These are phyloP conservation scores for Zosterops pallidus DNA, from an alignment of 2,113 vertebrate genomes.

Conservation along the genomic window DNA sequence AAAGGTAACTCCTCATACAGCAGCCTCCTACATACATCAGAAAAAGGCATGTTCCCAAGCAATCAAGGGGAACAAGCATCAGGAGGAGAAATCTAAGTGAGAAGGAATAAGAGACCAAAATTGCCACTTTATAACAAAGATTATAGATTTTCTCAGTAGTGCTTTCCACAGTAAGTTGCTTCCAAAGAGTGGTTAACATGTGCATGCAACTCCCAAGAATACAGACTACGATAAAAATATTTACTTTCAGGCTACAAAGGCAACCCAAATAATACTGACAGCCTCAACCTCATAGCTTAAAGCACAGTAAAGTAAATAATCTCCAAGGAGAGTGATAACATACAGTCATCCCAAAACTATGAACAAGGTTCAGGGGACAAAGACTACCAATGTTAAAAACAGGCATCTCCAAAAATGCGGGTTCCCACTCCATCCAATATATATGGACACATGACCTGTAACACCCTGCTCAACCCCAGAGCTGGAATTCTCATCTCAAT, in stretches of 20 bases:
- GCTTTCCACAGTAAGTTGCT: not conserved
- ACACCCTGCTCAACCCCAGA: not conserved
- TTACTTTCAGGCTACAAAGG: not conserved
- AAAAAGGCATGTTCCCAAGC: not conserved
- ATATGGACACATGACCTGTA: not conserved
- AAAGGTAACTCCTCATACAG: not conserved
- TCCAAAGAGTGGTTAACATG: not conserved
- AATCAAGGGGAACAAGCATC: not conserved
- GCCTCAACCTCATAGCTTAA: not conserved
- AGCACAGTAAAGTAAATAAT: conserved; percentile 17
- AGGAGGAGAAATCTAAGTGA: not conserved
- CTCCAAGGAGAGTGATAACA: not conserved
- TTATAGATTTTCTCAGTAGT: not conserved
- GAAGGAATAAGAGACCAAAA: not conserved
- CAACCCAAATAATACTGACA: conserved; percentile 9
- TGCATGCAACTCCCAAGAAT: not conserved
- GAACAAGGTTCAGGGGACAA: not conserved
- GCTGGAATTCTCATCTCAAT: not conserved
- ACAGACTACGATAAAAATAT: not conserved
- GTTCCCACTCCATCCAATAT: not conserved
- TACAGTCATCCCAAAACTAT: not conserved
- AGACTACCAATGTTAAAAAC: not conserved
- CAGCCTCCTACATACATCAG: not conserved
- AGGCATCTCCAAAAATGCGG: not conserved
- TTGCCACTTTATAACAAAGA: not conserved